Base-by-base conservation (phyloP, 2,797 vertebrate species). In the Enteromius anoplus region DNA sequence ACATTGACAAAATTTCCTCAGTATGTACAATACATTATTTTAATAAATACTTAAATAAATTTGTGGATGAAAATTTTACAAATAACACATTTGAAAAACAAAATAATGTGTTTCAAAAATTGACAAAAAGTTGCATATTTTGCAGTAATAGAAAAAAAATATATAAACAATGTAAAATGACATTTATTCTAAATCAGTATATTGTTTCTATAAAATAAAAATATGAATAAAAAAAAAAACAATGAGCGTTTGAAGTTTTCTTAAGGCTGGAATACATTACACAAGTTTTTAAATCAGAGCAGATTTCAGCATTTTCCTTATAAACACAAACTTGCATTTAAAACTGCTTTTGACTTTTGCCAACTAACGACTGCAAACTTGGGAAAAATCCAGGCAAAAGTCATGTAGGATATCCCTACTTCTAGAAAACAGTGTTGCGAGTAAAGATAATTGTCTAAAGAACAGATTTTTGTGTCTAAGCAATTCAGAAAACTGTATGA, bases 401-500 rank as follows among this genome's bases (percentile, higher is more conserved):
- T 23, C 21, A 15, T 64, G 10, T 51, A 47, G 26, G 6, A 62
- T 51, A 47, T 66, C 64, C 60, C 45, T 14, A 64, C 60, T 66
- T 77, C 65, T 29, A 65, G 11, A 78, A 64, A 78, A 66, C 11
- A 2, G 42, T 29, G 42, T 47, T 47, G 40, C 12, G 34, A 45
- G 14, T 17, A 12, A 62, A 60, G 26, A 29, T 34, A 78, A 29
- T 11, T 65, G 26, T 17, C 76, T 8, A 34, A 78, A 42, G 12
- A 75, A 58, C 34, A 75, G 34, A 23, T 75, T 55, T n/a, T 37
- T n/a, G 51, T 73, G 34, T 60, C 34, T 60, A 60, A 75, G 73
- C 34, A 75, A 37, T 23, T 58, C 21, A 26, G n/a, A 47, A 70
- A 75, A 37, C 34, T 42, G 37, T 64, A n/a, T 21, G 10, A 47